Conservation (phyloP, 2,113 vertebrate genomes). For the Chaetodon trifascialis region DNA sequence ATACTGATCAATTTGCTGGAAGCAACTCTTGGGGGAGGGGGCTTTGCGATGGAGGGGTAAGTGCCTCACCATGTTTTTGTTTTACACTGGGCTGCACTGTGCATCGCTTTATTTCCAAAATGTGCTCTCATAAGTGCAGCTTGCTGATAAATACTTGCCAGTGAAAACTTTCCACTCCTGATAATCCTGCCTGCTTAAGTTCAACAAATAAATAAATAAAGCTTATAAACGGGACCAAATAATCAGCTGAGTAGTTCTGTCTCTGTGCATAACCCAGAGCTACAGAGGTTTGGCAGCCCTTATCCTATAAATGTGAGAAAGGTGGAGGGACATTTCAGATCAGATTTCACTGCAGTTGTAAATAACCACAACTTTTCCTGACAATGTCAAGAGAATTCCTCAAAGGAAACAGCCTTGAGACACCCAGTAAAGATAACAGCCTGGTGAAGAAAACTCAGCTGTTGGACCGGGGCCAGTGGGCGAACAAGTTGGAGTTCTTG, state of each 20-base stretch:
- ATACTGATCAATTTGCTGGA: slow-evolving; percentile 72
- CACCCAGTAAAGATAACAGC: slow-evolving; percentile 37
- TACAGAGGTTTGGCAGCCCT: not conserved
- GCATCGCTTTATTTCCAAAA: slow-evolving; percentile 24
- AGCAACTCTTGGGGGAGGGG: slow-evolving; percentile 54
- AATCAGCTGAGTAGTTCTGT: slow-evolving; percentile 63
- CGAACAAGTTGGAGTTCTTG: slow-evolving; percentile 75
- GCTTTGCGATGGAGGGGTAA: slow-evolving; percentile 73
- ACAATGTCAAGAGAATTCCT: slow-evolving; percentile 63
- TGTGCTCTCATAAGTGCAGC: slow-evolving; percentile 22
- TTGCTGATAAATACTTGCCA: slow-evolving; percentile 31
- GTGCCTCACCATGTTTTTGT: slow-evolving; percentile 40
- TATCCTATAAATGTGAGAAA: slow-evolving; percentile 15
- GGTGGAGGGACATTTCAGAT: not conserved
- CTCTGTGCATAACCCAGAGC: slow-evolving; percentile 17
- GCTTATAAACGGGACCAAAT: slow-evolving; percentile 43
- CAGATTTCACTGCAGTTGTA: not conserved
- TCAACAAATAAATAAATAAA: slow-evolving; percentile 51
- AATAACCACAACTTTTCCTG: not conserved
- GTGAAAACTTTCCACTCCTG: slow-evolving; percentile 49
- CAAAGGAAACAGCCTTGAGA: slow-evolving; percentile 55
- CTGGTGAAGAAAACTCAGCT: slow-evolving; percentile 68
- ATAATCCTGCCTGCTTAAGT: slow-evolving; percentile 49
- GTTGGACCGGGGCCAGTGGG: slow-evolving; percentile 77
- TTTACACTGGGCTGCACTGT: slow-evolving; percentile 18